phyloP scores from a whole-genome alignment of 92 coral and sea anemone species.

The Actinostola sp. region DNA sequence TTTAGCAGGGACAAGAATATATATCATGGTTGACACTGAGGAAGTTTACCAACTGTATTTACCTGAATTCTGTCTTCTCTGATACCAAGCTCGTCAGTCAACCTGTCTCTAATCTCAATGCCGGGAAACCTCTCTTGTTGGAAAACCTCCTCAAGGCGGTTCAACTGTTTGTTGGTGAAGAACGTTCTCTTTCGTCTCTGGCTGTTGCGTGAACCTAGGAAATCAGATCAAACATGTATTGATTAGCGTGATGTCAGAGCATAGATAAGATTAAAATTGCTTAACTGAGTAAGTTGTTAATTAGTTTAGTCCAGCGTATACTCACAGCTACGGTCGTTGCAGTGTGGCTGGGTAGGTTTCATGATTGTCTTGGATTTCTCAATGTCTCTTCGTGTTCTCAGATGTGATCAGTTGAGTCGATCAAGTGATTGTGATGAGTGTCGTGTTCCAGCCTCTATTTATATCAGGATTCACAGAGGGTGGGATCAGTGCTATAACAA shows the following conservation, averaged over 20 bases:
- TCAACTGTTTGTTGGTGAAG: constrained; percentile 61
- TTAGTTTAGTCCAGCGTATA: too few species aligned
- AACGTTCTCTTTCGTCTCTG: constrained; percentile 65
- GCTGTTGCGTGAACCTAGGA: constrained; percentile 33
- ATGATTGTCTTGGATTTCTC: background rate
- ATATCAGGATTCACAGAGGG: background rate
- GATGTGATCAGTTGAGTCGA: background rate
- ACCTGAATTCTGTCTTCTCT: constrained; percentile 74
- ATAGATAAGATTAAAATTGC: background rate
- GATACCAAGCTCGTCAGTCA: constrained; percentile 63
- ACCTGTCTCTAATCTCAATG: constrained; percentile 44
- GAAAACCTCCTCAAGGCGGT: constrained; percentile 68
- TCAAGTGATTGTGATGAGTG: background rate
- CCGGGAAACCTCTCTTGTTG: constrained; percentile 65
- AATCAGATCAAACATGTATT: background rate
- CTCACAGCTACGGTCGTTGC: background rate
- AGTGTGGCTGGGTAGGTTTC: background rate
- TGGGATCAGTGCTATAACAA: constrained; percentile 21
- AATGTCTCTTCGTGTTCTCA: background rate
- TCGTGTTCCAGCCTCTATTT: constrained; percentile 6
- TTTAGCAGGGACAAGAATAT: background rate
- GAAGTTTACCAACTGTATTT: background rate
- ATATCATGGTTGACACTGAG: background rate
- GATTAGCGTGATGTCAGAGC: background rate
- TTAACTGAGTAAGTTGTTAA: background rate